These are phyloP conservation scores for Eulemur macaco DNA, from an alignment of 2,113 vertebrate species.

Conservation along the genomic window DNA sequence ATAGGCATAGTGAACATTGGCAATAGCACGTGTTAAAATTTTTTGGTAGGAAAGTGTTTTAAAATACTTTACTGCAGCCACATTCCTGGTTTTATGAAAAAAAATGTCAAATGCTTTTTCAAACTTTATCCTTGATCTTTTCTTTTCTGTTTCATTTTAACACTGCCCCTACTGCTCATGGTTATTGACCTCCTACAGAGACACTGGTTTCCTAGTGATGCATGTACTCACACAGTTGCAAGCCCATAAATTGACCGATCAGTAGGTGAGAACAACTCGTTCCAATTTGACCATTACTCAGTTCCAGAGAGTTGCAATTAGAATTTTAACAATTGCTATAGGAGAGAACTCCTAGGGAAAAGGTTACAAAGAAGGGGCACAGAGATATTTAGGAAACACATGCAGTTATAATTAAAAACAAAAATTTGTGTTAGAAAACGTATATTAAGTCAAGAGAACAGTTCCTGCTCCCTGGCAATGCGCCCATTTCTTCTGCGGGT, in stretches of 20 bases:
- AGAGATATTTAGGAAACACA: neutral
- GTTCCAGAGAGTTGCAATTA: slow-evolving; percentile 30
- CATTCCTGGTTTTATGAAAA: neutral
- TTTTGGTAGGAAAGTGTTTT: neutral
- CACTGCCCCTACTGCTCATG: neutral
- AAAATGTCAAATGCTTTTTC: slow-evolving; percentile 2
- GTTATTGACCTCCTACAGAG: neutral
- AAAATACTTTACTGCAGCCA: neutral
- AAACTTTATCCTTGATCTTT: neutral
- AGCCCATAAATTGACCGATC: neutral
- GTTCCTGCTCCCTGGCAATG: neutral
- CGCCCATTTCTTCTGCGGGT: neutral
- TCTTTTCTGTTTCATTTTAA: neutral
- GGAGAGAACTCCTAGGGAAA: slow-evolving; percentile 20
- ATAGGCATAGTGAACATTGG: neutral
- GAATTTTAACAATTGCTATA: neutral
- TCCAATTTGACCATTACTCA: slow-evolving; percentile 23
- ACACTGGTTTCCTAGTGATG: slow-evolving; percentile 5
- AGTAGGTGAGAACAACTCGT: slow-evolving; percentile 13
- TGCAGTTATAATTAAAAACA: slow-evolving; percentile 39
- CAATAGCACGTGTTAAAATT: neutral
- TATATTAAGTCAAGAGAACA: neutral
- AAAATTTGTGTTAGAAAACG: slow-evolving; percentile 38
- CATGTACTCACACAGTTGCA: neutral
- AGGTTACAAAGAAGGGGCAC: neutral